phyloP scores from a whole-genome alignment of 1,140 invertebrate genomes.

The Drosophila mayri region DNA sequence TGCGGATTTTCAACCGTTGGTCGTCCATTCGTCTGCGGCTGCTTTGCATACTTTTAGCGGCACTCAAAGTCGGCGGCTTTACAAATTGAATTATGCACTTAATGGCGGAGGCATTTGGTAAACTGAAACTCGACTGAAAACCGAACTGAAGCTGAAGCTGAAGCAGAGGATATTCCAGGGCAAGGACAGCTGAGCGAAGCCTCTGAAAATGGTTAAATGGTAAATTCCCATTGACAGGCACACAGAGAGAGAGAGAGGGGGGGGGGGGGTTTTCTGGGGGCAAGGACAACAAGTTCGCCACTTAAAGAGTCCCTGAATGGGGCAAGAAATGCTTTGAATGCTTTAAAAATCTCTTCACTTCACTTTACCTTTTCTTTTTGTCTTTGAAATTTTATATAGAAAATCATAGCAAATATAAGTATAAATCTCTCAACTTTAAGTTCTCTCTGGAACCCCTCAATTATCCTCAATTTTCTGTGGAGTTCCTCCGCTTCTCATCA shows the following conservation, averaged over 20 bases:
- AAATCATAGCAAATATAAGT: too few species aligned
- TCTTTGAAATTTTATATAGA: background rate
- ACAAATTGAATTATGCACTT: constrained; percentile 80
- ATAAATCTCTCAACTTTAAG: background rate
- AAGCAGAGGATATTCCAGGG: constrained; percentile 3
- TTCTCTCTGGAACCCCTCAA: background rate
- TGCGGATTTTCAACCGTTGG: constrained; percentile 21
- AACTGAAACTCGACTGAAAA: constrained; percentile 10
- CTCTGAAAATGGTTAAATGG: constrained; percentile 40
- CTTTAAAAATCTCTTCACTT: background rate
- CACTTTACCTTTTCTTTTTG: too few species aligned
- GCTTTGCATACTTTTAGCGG: constrained; percentile 75
- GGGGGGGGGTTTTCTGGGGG: background rate
- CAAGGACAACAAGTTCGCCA: constrained; percentile 19
- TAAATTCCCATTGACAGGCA: constrained; percentile 30
- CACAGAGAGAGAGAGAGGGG: too few species aligned
- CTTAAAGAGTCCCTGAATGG: background rate
- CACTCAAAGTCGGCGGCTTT: constrained; percentile 71
- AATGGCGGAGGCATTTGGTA: constrained; percentile 44
- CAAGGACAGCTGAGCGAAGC: constrained; percentile 13
- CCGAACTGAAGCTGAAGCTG: constrained; percentile 2
- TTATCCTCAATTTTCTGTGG: background rate
- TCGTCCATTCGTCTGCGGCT: constrained; percentile 37
- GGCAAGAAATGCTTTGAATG: background rate
- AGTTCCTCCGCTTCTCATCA: background rate